Conservation (phyloP, 2,888 invertebrate species). For the Nemurella pictetii region DNA sequence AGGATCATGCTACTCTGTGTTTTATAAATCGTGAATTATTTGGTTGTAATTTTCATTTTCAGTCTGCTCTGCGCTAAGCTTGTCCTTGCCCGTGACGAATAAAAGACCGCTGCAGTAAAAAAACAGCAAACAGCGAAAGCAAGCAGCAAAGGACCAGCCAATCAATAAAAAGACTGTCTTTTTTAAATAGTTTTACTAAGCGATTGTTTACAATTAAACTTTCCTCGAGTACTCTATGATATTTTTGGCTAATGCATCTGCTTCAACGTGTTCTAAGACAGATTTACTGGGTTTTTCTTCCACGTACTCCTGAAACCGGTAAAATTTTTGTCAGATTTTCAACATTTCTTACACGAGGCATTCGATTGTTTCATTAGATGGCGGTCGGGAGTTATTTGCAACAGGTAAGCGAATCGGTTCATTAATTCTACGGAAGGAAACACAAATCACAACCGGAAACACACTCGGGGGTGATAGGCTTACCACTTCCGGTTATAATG, state of each 20-base stretch:
- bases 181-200: neutral
- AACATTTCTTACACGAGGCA: neutral
- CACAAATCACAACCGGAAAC: neutral
- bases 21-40: neutral
- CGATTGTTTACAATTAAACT: neutral
- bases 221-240: too few species aligned
- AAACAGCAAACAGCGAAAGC: too few species aligned
- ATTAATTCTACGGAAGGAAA: neutral
- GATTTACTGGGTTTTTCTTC: neutral
- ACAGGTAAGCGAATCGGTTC: neutral
- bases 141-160: too few species aligned
- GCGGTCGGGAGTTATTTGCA: neutral
- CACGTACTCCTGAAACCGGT: neutral
- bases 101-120: neutral
- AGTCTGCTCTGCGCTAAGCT: neutral
- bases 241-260: neutral
- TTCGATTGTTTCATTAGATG: neutral
- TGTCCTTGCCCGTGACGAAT: neutral
- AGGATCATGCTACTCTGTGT: too few species aligned
- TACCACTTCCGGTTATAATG: slow-evolving; percentile 49
- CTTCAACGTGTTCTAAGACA: neutral
- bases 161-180: neutral
- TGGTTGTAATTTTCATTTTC: neutral
- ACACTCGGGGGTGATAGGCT: neutral
- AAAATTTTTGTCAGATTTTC: neutral